Evolutionary conservation across 2,113 vertebrate genomes (phyloP), one percentile per base, ranked within the genome.

Genomic region (Dromaius novaehollandiae): DNA sequence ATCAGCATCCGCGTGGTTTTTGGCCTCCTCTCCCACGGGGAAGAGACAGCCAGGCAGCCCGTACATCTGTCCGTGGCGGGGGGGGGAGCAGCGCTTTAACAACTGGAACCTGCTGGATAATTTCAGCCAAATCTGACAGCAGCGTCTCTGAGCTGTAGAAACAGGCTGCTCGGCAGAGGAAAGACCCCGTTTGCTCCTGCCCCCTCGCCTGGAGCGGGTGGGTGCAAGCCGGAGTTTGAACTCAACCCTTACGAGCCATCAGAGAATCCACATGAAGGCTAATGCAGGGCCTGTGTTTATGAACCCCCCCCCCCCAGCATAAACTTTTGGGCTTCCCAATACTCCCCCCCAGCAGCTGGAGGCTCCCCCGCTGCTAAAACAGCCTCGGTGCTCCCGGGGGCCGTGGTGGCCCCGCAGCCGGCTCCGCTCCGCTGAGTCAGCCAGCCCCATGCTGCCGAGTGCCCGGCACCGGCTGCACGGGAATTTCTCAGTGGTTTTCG

Each of bases 1-100:
- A 5, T 2, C 36, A 8, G 55, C 60, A 26, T 5, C 1, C 22
- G 4, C 6, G 3, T 8, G 3, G 1, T 3, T 1, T 71, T 28
- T 58, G 56, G 56, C 36, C 38, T 82, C 42, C 0, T 5, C 11
- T n/a, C 73, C 20, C 11, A 19, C 69, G 28, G 6, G 69, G 50
- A 30, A 51, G 26, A 42, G 30, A 74, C 19, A 4, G 60, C 21
- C 15, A 9, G 36, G 22, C 36, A 16, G 63, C 36, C 63, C 13
- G n/a, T 22, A 9, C 15, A 24, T 63, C n/a, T 16, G 11, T n/a
- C 60, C 19, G 1, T 5, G 17, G 6, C 7, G 13, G 22, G 24
- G 7, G 20, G 15, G 50, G 13, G 34, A 21, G 48, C 19, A 38
- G 34, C 10, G 22, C 46, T 26, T 34, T 18, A 42, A 20, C 2